Percentiles rank a stretch among this genome's conserved stretches.
Conservation (phyloP, 1,140 invertebrate species). For the Goniozus legneri region DNA sequence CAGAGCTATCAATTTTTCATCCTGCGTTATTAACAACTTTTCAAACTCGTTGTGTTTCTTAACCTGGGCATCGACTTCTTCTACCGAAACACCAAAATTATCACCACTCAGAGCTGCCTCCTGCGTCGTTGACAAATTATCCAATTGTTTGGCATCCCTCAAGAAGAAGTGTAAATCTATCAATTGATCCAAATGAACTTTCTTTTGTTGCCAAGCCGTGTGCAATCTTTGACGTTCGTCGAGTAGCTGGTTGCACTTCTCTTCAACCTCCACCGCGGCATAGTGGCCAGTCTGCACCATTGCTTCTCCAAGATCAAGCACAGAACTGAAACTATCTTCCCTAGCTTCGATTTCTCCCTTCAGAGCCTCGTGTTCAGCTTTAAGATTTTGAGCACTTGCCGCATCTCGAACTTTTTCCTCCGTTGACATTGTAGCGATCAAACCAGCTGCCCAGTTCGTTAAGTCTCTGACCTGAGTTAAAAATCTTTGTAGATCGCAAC, state of each 20-base stretch:
- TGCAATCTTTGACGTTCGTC: constrained; percentile 77
- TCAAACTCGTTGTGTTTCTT: constrained; percentile 92
- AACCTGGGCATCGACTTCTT: constrained; percentile 80
- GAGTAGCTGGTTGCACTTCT: constrained; percentile 72
- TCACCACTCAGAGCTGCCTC: constrained; percentile 69
- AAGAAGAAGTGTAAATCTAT: constrained; percentile 94
- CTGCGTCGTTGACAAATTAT: constrained; percentile 83
- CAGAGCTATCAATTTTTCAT: constrained; percentile 81
- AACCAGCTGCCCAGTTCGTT: constrained; percentile 79
- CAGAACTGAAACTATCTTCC: constrained; percentile 78
- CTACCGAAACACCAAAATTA: constrained; percentile 69
- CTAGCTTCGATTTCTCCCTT: constrained; percentile 93
- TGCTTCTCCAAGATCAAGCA: constrained; percentile 75
- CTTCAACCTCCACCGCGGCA: constrained; percentile 73
- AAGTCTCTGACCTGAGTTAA: constrained; percentile 78
- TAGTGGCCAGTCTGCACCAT: constrained; percentile 88
- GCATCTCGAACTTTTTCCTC: constrained; percentile 84
- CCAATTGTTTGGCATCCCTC: constrained; percentile 89
- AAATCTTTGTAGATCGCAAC: constrained; percentile 88
- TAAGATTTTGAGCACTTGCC: constrained; percentile 80
- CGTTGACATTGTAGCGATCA: constrained; percentile 75
- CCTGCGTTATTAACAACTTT: constrained; percentile 77
- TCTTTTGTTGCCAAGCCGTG: constrained; percentile 83
- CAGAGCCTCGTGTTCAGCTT: constrained; percentile 86
- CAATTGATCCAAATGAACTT: constrained; percentile 88